Evolutionary conservation across 2,888 invertebrate genomes (phyloP).

Genomic region (Ectemnius continuus): DNA sequence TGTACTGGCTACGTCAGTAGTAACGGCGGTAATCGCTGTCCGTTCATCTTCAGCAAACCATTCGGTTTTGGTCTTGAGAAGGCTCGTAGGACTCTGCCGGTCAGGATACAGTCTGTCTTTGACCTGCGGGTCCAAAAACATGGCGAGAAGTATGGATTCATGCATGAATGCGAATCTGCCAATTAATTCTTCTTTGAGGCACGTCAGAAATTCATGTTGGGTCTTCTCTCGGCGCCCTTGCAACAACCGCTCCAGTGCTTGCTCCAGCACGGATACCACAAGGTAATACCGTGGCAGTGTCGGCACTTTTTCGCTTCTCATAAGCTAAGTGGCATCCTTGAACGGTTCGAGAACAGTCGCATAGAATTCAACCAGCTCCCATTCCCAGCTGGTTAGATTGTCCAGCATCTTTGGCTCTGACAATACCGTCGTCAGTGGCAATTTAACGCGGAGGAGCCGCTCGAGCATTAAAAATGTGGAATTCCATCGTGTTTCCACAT

Average conservation of each 20-base stretch:
- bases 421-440: neutral
- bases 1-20: neutral
- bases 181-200: neutral
- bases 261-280: neutral
- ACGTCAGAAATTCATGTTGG: neutral
- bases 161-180: neutral
- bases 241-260: neutral
- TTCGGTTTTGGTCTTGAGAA: neutral
- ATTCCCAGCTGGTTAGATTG: neutral
- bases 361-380: neutral
- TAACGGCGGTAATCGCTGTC: neutral
- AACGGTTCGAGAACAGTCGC: neutral
- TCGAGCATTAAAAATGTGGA: neutral
- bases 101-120: neutral
- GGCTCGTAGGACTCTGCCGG: neutral
- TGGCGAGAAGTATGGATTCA: neutral
- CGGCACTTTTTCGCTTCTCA: neutral
- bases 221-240: neutral
- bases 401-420: neutral
- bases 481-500: neutral
- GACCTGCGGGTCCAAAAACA: neutral
- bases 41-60: neutral
- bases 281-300: neutral
- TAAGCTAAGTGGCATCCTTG: neutral
- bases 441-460: neutral